Conservation (phyloP, 2,888 invertebrate genomes). For the Ichneumoninae sp. region DNA sequence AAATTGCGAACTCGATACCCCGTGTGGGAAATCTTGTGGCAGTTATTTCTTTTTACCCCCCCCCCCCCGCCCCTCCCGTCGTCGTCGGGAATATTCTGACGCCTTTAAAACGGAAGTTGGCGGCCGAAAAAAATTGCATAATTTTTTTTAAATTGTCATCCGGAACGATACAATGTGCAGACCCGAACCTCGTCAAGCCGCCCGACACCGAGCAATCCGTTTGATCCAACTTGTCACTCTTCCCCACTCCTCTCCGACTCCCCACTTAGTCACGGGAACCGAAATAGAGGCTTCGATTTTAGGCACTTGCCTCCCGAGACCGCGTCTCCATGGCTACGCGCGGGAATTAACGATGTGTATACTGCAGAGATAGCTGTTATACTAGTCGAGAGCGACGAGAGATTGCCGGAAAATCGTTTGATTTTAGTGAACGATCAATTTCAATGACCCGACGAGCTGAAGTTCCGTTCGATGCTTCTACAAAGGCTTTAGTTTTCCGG, state of each 20-base stretch:
- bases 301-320: not conserved
- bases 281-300: slow-evolving; percentile 25
- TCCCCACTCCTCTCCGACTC: not conserved
- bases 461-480: not conserved
- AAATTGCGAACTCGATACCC: not conserved
- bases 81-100: not conserved
- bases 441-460: not conserved
- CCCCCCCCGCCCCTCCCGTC: too few relatives aligned
- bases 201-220: slow-evolving; percentile 20
- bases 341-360: not conserved
- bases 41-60: not conserved
- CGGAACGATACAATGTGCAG: not conserved
- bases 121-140: not conserved
- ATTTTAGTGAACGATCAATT: not conserved
- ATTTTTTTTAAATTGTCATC: not conserved
- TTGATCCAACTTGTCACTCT: slow-evolving; percentile 19
- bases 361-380: not conserved
- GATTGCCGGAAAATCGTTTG: not conserved
- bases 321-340: not conserved
- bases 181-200: not conserved
- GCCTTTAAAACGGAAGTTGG: not conserved
- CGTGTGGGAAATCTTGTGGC: not conserved
- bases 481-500: not conserved
- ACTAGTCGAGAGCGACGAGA: not conserved
- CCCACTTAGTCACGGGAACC: slow-evolving; percentile 20